These are phyloP conservation scores for Crotophaga sulcirostris DNA, from an alignment of 2,113 vertebrate species.

Conservation along the genomic window DNA sequence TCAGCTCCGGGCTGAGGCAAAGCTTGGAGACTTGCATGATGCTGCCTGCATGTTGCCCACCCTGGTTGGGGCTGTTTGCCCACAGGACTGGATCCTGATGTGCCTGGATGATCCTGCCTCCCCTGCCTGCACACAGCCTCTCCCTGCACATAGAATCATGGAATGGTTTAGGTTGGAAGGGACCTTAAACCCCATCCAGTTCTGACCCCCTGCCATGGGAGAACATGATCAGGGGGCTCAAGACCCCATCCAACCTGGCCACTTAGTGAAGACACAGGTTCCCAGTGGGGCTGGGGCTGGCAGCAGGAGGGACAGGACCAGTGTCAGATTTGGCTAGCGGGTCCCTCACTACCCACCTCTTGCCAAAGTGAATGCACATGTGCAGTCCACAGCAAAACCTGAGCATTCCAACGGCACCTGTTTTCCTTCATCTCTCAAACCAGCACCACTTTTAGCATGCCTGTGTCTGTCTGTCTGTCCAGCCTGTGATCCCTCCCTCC, in stretches of 20 bases:
- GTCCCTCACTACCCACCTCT: neutral
- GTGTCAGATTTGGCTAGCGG: neutral
- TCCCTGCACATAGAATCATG: no score
- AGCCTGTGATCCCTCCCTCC: neutral
- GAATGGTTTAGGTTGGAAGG: no score
- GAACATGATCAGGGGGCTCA: no score
- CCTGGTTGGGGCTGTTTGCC: neutral
- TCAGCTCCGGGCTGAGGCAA: neutral
- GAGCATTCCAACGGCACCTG: neutral
- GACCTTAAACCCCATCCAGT: no score
- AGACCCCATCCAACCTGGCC: no score
- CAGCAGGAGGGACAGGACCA: neutral
- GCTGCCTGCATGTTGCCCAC: neutral
- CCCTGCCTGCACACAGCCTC: neutral
- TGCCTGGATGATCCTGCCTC: neutral
- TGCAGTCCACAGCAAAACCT: neutral
- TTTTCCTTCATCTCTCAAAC: neutral
- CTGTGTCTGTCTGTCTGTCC: neutral
- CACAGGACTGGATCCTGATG: neutral
- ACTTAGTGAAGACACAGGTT: neutral
- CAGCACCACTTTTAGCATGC: neutral
- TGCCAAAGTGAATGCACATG: rapidly evolving
- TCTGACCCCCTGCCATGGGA: no score
- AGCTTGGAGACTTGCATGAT: rapidly evolving
- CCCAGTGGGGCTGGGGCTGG: neutral